phyloP scores from a whole-genome alignment of 2,113 vertebrate species.

The Cochlearius cochlearius region DNA sequence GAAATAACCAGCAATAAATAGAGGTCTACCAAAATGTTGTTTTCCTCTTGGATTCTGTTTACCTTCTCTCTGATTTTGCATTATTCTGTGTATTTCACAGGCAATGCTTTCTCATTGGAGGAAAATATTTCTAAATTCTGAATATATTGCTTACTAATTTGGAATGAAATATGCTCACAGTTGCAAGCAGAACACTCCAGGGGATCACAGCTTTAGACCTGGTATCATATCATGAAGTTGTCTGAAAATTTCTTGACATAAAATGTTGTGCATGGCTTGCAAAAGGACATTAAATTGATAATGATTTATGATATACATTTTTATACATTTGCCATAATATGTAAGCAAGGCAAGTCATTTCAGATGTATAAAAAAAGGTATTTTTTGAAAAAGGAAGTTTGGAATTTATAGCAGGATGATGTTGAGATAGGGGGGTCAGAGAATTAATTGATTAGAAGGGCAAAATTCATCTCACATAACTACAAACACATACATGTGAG shows the following conservation, averaged over 20 bases:
- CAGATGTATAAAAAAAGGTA: not conserved
- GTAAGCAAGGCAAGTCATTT: not conserved
- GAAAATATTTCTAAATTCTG: not conserved
- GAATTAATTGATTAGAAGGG: not conserved
- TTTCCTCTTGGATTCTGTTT: not conserved
- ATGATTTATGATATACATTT: not conserved
- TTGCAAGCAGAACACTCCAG: not conserved
- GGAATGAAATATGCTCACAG: not conserved
- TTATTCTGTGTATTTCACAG: not conserved
- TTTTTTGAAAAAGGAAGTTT: not conserved
- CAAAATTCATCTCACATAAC: not conserved
- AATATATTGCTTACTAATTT: not conserved
- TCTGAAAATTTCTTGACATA: not conserved
- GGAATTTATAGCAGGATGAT: not conserved
- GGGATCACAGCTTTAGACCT: not conserved
- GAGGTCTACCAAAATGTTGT: not conserved
- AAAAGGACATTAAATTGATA: not conserved
- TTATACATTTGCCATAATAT: not conserved
- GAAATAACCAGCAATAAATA: not conserved
- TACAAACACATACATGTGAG: not conserved
- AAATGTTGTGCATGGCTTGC: not conserved
- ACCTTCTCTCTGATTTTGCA: not conserved
- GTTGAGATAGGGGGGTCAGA: not conserved
- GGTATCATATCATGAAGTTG: not conserved
- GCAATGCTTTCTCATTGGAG: not conserved